Base-by-base conservation (phyloP, 2,888 invertebrate genomes). In the Meiosimyza platycephala region DNA sequence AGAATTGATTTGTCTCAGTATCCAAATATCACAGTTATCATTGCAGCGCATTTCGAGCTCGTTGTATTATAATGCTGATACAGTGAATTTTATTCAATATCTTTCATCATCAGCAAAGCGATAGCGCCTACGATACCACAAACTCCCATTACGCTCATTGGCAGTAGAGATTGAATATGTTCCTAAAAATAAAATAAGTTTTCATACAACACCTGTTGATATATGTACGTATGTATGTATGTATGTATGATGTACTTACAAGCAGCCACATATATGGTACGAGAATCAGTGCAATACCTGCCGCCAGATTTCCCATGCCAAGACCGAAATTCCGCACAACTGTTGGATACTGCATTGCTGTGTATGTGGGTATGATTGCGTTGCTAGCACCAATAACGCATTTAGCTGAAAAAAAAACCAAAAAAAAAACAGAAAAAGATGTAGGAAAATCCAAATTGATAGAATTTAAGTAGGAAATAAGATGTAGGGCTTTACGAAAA, bases 241-340 rank as follows among this genome's bases (percentile, higher is more conserved):
- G 6, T 59, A 47, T 40, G 6, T 59, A 62, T 9, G 28, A 40
- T 40, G 48, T 47, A 86, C 90, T 90, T 86, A 94, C 93, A 90
- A 93, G 84, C 81, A 91, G 90, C 93, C 93, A 94, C 80, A 94
- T 88, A 84, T 93, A 94, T 1, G 95, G 95, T 52, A 94, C 93
- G 88, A 89, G 87, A 83, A 94, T 93, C 64, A 94, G 88, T 1
- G 92, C 94, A n/a, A 94, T 86, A 16, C 94, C 93, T 0, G 94
- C 92, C 1, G 93, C 90, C 72, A 94, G 90, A 82, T 94, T 94
- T 76, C 93, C 93, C 71, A 92, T 91, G 12, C 93, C 93, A 16
- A 93, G 91, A 2, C 93, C 93, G 51, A 92, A 89, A 79, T 92
- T 93, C 72, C 93, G 89, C 77, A 93, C 90, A 67, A 91, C 88